Conservation (phyloP, 2,888 invertebrate species). For the Drosophila planitibia region DNA sequence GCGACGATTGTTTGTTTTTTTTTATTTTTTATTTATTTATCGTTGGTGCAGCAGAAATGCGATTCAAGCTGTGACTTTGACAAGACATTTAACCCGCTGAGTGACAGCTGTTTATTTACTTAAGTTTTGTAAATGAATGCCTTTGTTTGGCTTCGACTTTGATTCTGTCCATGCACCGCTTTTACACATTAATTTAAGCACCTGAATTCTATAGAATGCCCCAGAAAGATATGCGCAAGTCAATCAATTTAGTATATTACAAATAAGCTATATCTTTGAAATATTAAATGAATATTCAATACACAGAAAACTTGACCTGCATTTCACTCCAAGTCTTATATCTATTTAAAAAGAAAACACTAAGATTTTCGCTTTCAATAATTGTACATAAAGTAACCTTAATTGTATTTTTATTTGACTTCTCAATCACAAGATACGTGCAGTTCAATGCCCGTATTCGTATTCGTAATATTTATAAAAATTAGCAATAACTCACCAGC, state of each 20-base stretch:
- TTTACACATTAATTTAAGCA: conserved; percentile 7
- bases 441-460: conserved; percentile 4
- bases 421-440: not conserved
- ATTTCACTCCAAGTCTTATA: not conserved
- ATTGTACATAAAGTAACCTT: not conserved
- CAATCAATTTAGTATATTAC: not conserved
- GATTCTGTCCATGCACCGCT: conserved; percentile 14
- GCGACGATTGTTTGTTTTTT: not conserved
- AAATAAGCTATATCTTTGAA: not conserved
- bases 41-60: conserved; percentile 49
- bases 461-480: not conserved
- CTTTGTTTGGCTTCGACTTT: conserved; percentile 38
- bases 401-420: not conserved
- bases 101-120: conserved; percentile 56
- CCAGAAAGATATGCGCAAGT: not conserved
- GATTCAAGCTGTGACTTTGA: conserved; percentile 48
- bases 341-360: not conserved
- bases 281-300: not conserved
- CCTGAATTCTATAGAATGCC: conserved; percentile 17
- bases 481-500: not conserved
- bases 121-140: conserved; percentile 43
- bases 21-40: conserved; percentile 13
- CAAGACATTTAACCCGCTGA: conserved; percentile 39
- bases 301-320: not conserved
- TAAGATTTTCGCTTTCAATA: not conserved